Evolutionary conservation across 2,113 vertebrate genomes (phyloP).

Genomic region (Bothrops jararaca): DNA sequence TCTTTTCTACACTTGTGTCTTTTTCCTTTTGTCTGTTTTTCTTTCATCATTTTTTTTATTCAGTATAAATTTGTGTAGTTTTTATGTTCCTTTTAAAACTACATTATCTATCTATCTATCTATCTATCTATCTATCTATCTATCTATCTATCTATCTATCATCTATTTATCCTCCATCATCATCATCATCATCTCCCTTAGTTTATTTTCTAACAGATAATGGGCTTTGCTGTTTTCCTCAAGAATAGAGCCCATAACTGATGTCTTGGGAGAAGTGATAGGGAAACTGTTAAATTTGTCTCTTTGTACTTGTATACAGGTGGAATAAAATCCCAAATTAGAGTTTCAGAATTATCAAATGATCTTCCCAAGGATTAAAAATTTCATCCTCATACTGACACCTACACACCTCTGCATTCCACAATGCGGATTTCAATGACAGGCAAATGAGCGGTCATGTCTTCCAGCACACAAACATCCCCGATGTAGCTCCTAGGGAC

Average conservation of each 20-base stretch:
- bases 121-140: not conserved
- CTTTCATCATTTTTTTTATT: not conserved
- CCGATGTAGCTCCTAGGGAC: constrained; percentile 87
- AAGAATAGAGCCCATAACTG: not conserved
- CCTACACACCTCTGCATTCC: constrained; percentile 86
- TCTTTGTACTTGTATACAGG: not conserved
- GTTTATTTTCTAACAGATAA: not conserved
- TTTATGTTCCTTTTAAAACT: not conserved
- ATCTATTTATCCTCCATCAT: not conserved
- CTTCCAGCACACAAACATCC: constrained; percentile 93
- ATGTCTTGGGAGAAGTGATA: not conserved
- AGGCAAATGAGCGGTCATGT: constrained; percentile 89
- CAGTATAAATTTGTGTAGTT: not conserved
- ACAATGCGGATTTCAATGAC: constrained; percentile 92
- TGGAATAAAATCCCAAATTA: not conserved
- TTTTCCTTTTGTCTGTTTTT: not conserved
- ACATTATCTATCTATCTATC: not conserved
- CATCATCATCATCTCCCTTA: too few relatives aligned
- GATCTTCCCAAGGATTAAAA: not conserved
- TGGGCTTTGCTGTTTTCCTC: not conserved
- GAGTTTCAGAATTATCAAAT: not conserved
- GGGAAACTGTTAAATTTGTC: not conserved
- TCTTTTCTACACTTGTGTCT: not conserved
- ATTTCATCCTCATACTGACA: not conserved
- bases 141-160: not conserved